A percentile compares a stretch with the other conserved stretches of the same genome.
Evolutionary conservation across 2,888 invertebrate species (phyloP).

Genomic region (Eugnorisma glareosa): DNA sequence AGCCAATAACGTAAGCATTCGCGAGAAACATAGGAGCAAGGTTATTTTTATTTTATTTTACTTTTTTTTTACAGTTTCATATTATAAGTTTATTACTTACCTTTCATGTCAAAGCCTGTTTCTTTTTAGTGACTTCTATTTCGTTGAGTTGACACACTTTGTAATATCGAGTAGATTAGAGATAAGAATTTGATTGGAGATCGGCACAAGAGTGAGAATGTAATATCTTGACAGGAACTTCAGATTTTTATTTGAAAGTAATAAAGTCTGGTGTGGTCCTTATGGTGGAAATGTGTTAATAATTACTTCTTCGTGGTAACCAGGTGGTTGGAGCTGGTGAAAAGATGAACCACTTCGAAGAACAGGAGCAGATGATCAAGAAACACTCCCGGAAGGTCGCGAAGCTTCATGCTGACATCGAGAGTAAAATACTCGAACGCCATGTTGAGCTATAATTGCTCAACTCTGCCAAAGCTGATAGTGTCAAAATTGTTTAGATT

Average conservation of each 20-base stretch:
- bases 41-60: slow-evolving; percentile 74
- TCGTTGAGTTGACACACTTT: neutral
- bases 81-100: slow-evolving; percentile 32
- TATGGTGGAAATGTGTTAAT: slow-evolving; percentile 9
- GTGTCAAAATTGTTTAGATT: slow-evolving; percentile 28
- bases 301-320: neutral
- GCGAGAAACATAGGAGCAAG: slow-evolving; percentile 92
- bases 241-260: neutral
- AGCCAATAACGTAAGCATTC: slow-evolving; percentile 94
- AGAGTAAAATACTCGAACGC: slow-evolving; percentile 93
- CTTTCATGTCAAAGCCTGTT: slow-evolving; percentile 61
- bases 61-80: neutral
- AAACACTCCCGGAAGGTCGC: slow-evolving; percentile 96
- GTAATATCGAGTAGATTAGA: neutral
- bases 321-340: slow-evolving; percentile 91
- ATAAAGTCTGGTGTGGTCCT: neutral
- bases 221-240: neutral
- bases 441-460: slow-evolving; percentile 93
- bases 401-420: slow-evolving; percentile 95
- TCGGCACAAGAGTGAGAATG: neutral
- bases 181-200: neutral
- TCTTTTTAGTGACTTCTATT: neutral
- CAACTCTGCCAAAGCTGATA: slow-evolving; percentile 41
- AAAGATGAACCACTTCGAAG: slow-evolving; percentile 91
- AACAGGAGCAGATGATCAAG: slow-evolving; percentile 94